phyloP scores from a whole-genome alignment of 2,113 vertebrate species.

The Enhydra lutris region DNA sequence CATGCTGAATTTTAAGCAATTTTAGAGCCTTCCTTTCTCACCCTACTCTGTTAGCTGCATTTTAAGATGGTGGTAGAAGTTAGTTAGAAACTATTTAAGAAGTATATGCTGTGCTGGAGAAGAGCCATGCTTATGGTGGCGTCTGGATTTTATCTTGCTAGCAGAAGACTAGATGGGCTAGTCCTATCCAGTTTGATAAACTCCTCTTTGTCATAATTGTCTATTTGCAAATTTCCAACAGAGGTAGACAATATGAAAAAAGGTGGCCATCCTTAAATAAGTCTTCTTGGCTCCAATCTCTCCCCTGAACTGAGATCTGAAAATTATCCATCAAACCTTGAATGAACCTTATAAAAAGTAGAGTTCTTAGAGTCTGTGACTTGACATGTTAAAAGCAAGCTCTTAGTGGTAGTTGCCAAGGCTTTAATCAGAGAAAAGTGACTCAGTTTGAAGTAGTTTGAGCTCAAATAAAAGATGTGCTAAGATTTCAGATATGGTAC shows the following conservation, averaged over 20 bases:
- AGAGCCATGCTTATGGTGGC: background rate
- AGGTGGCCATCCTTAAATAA: background rate
- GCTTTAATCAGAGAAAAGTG: slow-evolving; percentile 33
- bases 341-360: background rate
- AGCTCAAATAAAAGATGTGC: slow-evolving; percentile 18
- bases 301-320: background rate
- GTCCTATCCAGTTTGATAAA: background rate
- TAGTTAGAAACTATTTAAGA: background rate
- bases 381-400: background rate
- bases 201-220: background rate
- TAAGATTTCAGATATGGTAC: background rate
- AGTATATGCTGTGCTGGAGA: background rate
- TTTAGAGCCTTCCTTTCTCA: background rate
- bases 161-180: background rate
- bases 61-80: background rate
- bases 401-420: background rate
- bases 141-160: background rate
- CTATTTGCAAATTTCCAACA: background rate
- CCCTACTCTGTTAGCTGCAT: background rate
- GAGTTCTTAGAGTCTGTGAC: background rate
- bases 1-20: background rate
- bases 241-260: background rate
- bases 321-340: background rate
- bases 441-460: background rate
- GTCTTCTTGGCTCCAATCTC: background rate